Evolutionary conservation across 2,797 vertebrate genomes (phyloP), one percentile per base, ranked within the genome.

Genomic region (Echiichthys vipera): DNA sequence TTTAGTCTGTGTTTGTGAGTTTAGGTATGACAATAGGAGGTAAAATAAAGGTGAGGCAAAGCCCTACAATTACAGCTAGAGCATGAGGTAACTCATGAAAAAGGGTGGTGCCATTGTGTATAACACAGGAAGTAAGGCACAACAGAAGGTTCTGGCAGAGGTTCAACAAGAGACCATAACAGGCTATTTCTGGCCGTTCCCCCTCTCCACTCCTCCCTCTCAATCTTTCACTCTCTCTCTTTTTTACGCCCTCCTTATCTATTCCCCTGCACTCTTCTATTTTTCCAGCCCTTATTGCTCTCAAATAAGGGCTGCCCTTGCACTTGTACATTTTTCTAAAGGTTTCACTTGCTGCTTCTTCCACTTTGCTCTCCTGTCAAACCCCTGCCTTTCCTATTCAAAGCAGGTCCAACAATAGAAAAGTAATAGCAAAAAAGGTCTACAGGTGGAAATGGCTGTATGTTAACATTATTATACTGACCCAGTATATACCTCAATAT

Each of bases 121-220:
- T 17, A 47, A 65, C 65, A 87, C 74, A 79, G 74, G 77, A 82
- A 84, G 81, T 82, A 51, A 69, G 32, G 34, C 15, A 51, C 75
- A 81, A 79, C 71, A 84, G 69, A 77, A 34, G 59, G 62, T 73
- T 79, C 73, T 90, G 84, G 78, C 85, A 81, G 63, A 58, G 46
- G 29, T 83, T 85, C 78, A 80, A 77, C 56, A 69, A 46, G 49
- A 65, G 57, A 75, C 71, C 71, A 72, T 34, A 76, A 71, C 54
- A 76, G 62, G 73, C 71, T 88, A 88, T 91, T 84, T 85, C 54
- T 84, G 78, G 49, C 63, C 13, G 1, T 42, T 22, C 46, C 24
- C 34, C 49, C 54, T 20, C 4, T 6, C 17, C 24, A 7, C 43
- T 70, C 50, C 39, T 56, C 24, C 34, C 17, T 34, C 53, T 64